Evolutionary conservation across 1,140 invertebrate genomes (phyloP).

Genomic region (Meloidogyne hapla): DNA sequence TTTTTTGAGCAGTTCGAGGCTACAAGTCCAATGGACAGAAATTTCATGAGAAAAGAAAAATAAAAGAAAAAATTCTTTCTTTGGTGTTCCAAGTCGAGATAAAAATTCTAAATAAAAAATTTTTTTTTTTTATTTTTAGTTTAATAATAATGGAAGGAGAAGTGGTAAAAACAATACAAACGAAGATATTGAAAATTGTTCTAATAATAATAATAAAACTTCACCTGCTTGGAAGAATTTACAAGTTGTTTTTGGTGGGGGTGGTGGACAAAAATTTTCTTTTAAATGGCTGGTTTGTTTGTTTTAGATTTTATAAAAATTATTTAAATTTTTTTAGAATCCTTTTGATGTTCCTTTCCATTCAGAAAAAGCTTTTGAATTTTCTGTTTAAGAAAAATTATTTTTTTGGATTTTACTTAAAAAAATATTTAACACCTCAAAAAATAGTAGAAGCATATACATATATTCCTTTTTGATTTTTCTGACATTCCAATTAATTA

Average conservation of each 20-base stretch:
- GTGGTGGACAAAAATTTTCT: slow-evolving; percentile 22
- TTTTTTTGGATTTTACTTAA: neutral
- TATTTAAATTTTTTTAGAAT: slow-evolving; percentile 42
- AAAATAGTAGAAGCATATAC: neutral
- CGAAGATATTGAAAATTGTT: neutral
- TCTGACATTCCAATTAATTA: too few relatives aligned
- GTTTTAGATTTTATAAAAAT: slow-evolving; percentile 62
- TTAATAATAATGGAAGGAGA: slow-evolving; percentile 5
- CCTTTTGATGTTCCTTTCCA: slow-evolving; percentile 64
- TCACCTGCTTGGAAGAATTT: slow-evolving; percentile 64
- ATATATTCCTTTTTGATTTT: too few relatives aligned
- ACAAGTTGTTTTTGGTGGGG: slow-evolving; percentile 66
- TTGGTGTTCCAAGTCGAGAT: too few relatives aligned
- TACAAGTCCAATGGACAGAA: too few relatives aligned
- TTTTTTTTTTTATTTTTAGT: neutral
- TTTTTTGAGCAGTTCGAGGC: too few relatives aligned
- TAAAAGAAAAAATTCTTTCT: too few relatives aligned
- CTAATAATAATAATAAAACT: neutral
- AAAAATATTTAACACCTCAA: slow-evolving; percentile 15
- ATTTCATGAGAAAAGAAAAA: too few relatives aligned
- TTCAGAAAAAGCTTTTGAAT: slow-evolving; percentile 59
- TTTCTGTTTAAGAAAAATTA: slow-evolving; percentile 58
- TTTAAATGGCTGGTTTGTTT: slow-evolving; percentile 56
- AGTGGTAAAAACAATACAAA: slow-evolving; percentile 12
- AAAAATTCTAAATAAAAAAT: too few relatives aligned